phyloP scores from a whole-genome alignment of 2,797 vertebrate species.

The Philypnodon macrostomus region DNA sequence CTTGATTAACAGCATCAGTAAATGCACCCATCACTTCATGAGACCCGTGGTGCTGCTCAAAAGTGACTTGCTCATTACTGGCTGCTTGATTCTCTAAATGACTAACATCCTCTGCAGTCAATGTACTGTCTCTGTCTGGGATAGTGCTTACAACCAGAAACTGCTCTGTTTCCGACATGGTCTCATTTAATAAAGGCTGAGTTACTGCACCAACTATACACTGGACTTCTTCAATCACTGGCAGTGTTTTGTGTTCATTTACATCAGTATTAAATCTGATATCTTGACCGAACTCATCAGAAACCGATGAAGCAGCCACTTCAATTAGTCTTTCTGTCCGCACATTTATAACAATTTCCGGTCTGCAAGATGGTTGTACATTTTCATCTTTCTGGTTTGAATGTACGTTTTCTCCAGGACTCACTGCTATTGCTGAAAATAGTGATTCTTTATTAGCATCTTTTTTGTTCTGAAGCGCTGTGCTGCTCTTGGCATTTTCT shows the following conservation, averaged over 20 bases:
- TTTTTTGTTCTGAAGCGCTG: conserved; percentile 14
- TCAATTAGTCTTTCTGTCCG: conserved; percentile 15
- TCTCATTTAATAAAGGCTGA: conserved; percentile 7
- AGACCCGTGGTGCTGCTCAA: conserved; percentile 27
- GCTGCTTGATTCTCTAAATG: conserved; percentile 35
- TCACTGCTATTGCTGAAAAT: conserved; percentile 19
- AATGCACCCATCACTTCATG: conserved; percentile 23
- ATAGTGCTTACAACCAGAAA: conserved; percentile 14
- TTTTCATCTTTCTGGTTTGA: conserved; percentile 14
- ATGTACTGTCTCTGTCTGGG: conserved; percentile 14
- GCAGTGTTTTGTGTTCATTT: conserved; percentile 6
- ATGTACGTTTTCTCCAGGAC: conserved; percentile 19
- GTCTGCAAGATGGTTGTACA: not conserved
- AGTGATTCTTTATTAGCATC: conserved; percentile 23
- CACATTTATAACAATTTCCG: conserved; percentile 15
- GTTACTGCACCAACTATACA: conserved; percentile 10
- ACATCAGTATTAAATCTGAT: conserved; percentile 19
- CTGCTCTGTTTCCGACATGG: conserved; percentile 15
- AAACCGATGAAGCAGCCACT: conserved; percentile 15
- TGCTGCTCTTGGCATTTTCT: conserved; percentile 9
- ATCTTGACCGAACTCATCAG: conserved; percentile 25
- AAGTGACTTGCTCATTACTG: conserved; percentile 49
- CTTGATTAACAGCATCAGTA: conserved; percentile 19
- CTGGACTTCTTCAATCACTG: conserved; percentile 19
- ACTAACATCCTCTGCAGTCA: conserved; percentile 5